These are phyloP conservation scores for Silurus meridionalis DNA, from an alignment of 2,113 vertebrate species.

Conservation along the genomic window DNA sequence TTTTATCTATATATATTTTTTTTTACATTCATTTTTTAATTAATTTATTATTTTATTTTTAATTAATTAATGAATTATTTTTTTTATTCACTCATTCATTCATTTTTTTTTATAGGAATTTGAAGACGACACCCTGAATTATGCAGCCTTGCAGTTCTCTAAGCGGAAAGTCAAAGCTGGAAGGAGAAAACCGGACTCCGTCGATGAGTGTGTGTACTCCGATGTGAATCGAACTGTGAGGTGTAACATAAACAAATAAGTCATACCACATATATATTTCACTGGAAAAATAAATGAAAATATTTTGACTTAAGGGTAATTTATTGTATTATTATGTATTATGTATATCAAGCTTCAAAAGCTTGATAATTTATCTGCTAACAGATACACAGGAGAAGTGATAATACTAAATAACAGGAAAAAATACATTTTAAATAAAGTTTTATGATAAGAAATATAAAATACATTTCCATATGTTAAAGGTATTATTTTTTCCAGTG, in stretches of 20 bases:
- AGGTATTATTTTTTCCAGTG: no score
- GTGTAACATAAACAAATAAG: background rate
- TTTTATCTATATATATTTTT: no score
- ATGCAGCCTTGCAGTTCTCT: conserved; percentile 1
- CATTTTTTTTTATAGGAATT: background rate
- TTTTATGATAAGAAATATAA: no score
- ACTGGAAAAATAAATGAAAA: background rate
- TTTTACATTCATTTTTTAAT: no score
- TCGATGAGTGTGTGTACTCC: background rate
- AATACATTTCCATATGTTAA: no score
- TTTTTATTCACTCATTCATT: background rate
- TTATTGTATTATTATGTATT: background rate
- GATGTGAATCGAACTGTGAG: background rate
- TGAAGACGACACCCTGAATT: background rate
- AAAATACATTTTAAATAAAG: no score
- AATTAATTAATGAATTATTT: no score
- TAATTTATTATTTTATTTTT: no score
- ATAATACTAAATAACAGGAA: no score
- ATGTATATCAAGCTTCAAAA: no score
- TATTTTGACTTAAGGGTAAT: background rate
- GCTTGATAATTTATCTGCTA: no score
- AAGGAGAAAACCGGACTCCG: background rate
- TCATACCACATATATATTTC: background rate
- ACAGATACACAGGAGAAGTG: background rate
- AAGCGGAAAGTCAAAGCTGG: background rate